phyloP scores from a whole-genome alignment of 2,797 vertebrate species.

The Gallinago solitaria region DNA sequence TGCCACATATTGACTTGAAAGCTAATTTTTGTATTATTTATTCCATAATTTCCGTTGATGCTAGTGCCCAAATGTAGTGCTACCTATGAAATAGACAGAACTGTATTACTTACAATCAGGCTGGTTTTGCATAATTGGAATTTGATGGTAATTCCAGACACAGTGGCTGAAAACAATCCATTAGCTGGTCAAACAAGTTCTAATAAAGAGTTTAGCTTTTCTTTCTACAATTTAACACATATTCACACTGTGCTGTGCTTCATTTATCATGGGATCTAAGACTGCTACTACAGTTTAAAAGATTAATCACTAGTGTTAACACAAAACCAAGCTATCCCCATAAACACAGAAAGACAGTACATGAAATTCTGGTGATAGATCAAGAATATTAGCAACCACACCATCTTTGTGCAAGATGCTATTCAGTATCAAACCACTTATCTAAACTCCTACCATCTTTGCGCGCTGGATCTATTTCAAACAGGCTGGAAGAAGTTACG shows the following conservation, averaged over 20 bases:
- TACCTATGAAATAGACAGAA: background rate
- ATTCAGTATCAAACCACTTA: background rate
- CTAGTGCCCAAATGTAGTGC: background rate
- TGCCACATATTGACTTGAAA: background rate
- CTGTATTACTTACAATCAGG: background rate
- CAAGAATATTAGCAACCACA: background rate
- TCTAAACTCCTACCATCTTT: background rate
- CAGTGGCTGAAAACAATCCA: background rate
- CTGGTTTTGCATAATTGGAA: background rate
- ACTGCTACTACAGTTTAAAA: background rate
- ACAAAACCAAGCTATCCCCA: background rate
- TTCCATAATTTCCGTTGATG: background rate
- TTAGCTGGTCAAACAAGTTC: background rate
- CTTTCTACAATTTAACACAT: background rate
- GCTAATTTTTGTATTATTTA: background rate
- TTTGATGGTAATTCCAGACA: background rate
- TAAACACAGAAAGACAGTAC: background rate
- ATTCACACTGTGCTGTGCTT: background rate
- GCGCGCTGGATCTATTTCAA: background rate
- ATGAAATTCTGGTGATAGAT: background rate
- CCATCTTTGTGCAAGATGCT: background rate
- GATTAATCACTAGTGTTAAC: background rate
- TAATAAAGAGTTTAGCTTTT: background rate
- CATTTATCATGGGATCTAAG: background rate
- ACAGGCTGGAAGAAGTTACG: background rate